Percentiles rank a stretch among this genome's conserved stretches.
Conservation (phyloP, 2,888 invertebrate genomes). For the Limnephilus lunatus region DNA sequence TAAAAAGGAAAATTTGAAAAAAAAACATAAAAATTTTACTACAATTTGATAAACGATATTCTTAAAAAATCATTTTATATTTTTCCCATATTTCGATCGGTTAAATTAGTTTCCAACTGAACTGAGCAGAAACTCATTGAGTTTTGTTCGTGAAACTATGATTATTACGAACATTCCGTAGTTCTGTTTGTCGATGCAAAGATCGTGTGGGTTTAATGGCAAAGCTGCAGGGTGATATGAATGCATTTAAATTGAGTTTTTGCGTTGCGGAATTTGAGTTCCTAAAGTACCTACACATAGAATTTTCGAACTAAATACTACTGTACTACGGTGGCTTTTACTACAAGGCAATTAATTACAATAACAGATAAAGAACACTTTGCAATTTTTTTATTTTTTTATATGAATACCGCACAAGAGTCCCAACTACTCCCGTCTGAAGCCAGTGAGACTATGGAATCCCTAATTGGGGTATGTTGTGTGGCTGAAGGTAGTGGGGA, state of each 20-base stretch:
- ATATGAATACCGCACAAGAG: no score
- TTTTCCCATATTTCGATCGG: not conserved
- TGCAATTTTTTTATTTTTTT: not conserved
- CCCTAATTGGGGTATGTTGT: no score
- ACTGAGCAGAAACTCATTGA: not conserved
- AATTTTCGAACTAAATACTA: not conserved
- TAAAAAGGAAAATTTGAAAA: not conserved
- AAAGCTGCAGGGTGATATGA: not conserved
- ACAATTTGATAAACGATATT: not conserved
- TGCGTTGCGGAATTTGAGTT: not conserved
- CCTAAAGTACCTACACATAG: not conserved
- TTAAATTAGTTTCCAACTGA: not conserved
- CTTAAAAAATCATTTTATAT: not conserved
- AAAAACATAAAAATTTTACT: not conserved
- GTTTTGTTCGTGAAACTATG: not conserved
- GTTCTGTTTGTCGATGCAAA: not conserved
- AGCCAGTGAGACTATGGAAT: no score
- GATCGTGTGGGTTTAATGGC: not conserved
- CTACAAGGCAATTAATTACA: not conserved
- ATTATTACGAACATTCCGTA: not conserved
- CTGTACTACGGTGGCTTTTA: not conserved
- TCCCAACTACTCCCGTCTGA: no score
- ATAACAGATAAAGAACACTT: not conserved
- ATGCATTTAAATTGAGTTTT: slow-evolving; percentile 2
- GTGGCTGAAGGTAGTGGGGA: no score